Evolutionary conservation across 64 coral and sea anemone species (phyloP), one percentile per base, ranked within the genome.

Genomic region (Porites australiensis): DNA sequence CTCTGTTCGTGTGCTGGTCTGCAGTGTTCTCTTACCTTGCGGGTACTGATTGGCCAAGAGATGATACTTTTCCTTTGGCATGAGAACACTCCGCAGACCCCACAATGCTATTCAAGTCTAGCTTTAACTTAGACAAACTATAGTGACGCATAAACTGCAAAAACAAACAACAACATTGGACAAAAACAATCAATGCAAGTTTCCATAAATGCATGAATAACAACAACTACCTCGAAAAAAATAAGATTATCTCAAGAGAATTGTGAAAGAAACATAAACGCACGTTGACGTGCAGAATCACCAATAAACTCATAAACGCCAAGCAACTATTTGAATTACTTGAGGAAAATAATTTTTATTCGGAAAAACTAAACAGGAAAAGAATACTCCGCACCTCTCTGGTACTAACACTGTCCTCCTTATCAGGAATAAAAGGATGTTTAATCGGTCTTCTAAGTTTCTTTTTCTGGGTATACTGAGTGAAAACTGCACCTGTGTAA

Each of bases 141-240:
- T 98, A 93, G 71, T 93, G 88, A 46, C 94, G 91, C 97, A 98
- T 98, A 94, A 94, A 98, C 94, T 98, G 77, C 5, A 68, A 89
- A 75, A 44, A 22, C 18, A 0, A 27, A 12, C 21, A 71, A 8
- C 18, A 5, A 71, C 7, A 27, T 37, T 37, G 27, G 27, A 37
- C 27, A 3, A 71, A 57, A 57, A 9, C 54, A 57, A 12, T 12
- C 12, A 4, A 57, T 12, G 3, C 54, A 9, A 57, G 7, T 12
- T 57, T 7, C 7, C 12, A 77, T 2, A 77, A 77, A 52, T n/a
- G 2, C 2, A n/a, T 55, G 14, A 37, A 37, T 37, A 37, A 37
- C 27, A 37, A 37, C 27, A 37, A 37, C 27, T 37, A 37, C 27
- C 27, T 37, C 27, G 27, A 37, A 37, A 37, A 37, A n/a, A 37